Evolutionary conservation across 2,113 vertebrate species (phyloP), one percentile per base, ranked within the genome.

Genomic region (Malurus melanocephalus): DNA sequence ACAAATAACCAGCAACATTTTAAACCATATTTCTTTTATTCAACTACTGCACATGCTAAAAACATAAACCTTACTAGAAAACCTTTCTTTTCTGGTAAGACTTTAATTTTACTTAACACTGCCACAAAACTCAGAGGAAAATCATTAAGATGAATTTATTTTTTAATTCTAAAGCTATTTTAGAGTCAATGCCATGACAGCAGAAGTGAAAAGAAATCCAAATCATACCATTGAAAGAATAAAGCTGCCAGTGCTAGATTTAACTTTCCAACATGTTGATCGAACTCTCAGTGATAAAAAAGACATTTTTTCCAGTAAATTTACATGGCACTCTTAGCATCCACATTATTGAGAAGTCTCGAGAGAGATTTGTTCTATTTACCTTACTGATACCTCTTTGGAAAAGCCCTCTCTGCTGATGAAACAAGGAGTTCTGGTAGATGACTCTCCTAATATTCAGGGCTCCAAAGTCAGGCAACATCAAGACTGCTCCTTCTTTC

Each of bases 151-250:
- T 40, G 2, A 24, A 4, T 16, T 43, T 26, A 6, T 62, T 61
- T 32, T 35, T 28, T 0, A 55, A 85, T 65, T 85, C 24, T 55
- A 77, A 28, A 67, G 19, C 38, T 86, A 35, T 68, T 89, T 93
- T 71, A 57, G n/a, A 76, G 21, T 40, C 62, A 86, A 68, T 61
- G 49, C 7, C 42, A 59, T 23, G 21, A 49, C 43, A 76, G 28
- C 16, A 77, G 40, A 88, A 92, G 32, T 73, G 16, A 76, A 85
- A 82, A 84, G 28, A 87, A 93, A 91, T 55, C 7, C 49, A 91
- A 32, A 68, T 71, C 42, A 72, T 33, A 88, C 28, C 12, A 4
- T 28, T 53, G 48, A 88, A 81, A 78, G 17, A 67, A 77, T 45
- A 23, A 72, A 92, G 18, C 27, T 94, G 45, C 38, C 19, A 76